A percentile compares a stretch with the other conserved stretches of the same genome.
Evolutionary conservation across 2,888 invertebrate species (phyloP).

Genomic region (Apamea anceps): DNA sequence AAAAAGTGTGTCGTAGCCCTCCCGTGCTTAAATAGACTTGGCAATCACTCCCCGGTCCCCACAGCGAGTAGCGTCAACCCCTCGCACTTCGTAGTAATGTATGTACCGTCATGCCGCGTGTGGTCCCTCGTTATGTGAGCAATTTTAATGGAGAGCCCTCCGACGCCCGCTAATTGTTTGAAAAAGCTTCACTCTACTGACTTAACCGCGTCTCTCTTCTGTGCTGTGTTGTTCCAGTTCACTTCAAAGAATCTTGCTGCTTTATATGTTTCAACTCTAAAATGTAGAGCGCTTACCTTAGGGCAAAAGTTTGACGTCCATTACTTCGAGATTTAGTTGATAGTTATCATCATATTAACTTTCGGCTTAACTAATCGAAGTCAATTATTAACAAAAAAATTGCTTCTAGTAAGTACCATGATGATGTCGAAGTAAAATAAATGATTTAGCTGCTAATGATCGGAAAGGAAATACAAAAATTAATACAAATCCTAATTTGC

Average conservation of each 20-base stretch:
- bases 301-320: not conserved
- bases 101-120: constrained; percentile 82
- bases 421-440: not conserved
- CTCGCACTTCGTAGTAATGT: constrained; percentile 77
- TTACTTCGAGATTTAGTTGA: not conserved
- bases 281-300: not conserved
- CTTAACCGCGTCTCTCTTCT: constrained; percentile 59
- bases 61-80: constrained; percentile 73
- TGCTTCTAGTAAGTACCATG: not conserved
- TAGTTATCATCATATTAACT: not conserved
- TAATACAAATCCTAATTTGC: constrained; percentile 2
- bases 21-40: constrained; percentile 68
- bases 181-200: constrained; percentile 75
- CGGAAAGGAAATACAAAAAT: constrained; percentile 4
- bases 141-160: constrained; percentile 84
- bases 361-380: not conserved
- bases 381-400: not conserved
- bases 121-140: constrained; percentile 80
- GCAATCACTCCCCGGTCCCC: constrained; percentile 72
- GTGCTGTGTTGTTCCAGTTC: constrained; percentile 37
- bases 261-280: constrained; percentile 5
- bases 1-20: constrained; percentile 59
- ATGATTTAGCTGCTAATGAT: not conserved
- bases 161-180: constrained; percentile 80
- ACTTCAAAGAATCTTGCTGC: constrained; percentile 27